Conservation (phyloP, 2,113 vertebrate species). For the Hypomesus transpacificus region DNA sequence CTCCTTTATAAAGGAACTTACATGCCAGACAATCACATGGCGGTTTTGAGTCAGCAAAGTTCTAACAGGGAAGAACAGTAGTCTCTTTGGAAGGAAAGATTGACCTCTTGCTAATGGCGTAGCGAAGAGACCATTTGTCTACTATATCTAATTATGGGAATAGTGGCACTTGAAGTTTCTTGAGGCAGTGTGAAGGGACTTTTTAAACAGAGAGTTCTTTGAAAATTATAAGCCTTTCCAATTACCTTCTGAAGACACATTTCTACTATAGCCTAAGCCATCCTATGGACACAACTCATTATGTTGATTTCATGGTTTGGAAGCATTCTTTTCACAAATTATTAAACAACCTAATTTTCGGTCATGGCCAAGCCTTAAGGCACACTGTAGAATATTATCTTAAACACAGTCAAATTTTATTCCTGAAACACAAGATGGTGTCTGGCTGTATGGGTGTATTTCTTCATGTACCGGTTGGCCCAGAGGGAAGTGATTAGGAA, state of each 20-base stretch:
- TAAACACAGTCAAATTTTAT: conserved; percentile 85
- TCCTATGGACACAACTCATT: conserved; percentile 88
- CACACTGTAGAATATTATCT: conserved; percentile 82
- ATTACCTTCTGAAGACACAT: conserved; percentile 87
- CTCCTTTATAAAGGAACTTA: conserved; percentile 54
- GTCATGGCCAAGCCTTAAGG: conserved; percentile 74
- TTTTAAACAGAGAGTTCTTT: conserved; percentile 83
- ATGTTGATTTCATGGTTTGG: conserved; percentile 88
- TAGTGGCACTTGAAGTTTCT: conserved; percentile 83
- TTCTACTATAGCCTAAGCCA: conserved; percentile 75
- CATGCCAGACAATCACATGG: conserved; percentile 86
- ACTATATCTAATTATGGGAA: conserved; percentile 89
- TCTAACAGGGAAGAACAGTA: conserved; percentile 85
- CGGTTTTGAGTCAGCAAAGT: conserved; percentile 88
- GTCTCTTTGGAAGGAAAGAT: conserved; percentile 85
- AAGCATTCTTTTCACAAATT: conserved; percentile 52
- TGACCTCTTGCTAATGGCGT: conserved; percentile 90
- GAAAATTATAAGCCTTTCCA: conserved; percentile 86
- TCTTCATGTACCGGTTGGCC: conserved; percentile 82
- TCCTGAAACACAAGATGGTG: conserved; percentile 87
- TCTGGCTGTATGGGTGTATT: conserved; percentile 83
- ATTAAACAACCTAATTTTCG: conserved; percentile 83
- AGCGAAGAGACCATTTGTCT: conserved; percentile 89
- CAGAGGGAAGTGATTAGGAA: conserved; percentile 77
- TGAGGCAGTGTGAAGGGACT: conserved; percentile 84